Base-by-base conservation (phyloP, 2,888 invertebrate species). In the Alloscopus bannaensis region DNA sequence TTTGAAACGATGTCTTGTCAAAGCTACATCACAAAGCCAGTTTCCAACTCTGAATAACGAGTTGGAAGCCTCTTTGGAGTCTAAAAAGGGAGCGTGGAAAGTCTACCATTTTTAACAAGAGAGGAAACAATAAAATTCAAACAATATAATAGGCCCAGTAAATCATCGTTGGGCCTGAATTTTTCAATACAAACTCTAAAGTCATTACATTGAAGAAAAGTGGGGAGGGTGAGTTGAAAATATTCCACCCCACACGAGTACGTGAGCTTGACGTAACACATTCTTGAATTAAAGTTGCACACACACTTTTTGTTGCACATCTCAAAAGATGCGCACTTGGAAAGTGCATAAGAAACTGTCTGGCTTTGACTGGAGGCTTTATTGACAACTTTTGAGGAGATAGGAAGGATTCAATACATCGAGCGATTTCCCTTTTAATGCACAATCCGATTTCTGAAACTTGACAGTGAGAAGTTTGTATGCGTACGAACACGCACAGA, bases 291-390 rank as follows among this genome's bases (percentile, higher is more conserved):
- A 75, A 75, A 64, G 45, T 42, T 55, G 22, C 29, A 36, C 40
- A 59, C 20, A 52, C 52, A 20, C 52, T 22, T 24, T 24, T 22
- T 11, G n/a, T 11, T 3, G 8, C 70, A 60, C 6, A 59, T 42
- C 20, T 20, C 42, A 45, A 62, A 71, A 52, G 71, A 64, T 65
- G 52, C 64, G 4, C 20, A 28, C 45, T 55, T 50, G 71, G 40
- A 50, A 64, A 45, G 55, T 52, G 45, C n/a, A n/a, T 42, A 71
- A 69, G 60, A 75, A 45, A 24, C 36, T 66, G 72, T 65, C 73
- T 75, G 65, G 47, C 8, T 66, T 59, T 75, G 73, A 75, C 65
- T 75, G 55, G 65, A 45, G 36, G 66, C 73, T 75, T n/a, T 73
- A 65, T 72, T 64, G 72, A 72, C 72, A 72, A 72, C 72, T 72